Evolutionary conservation across 2,888 invertebrate genomes (phyloP), one percentile per base, ranked within the genome.

Genomic region (Nebria brevicollis): DNA sequence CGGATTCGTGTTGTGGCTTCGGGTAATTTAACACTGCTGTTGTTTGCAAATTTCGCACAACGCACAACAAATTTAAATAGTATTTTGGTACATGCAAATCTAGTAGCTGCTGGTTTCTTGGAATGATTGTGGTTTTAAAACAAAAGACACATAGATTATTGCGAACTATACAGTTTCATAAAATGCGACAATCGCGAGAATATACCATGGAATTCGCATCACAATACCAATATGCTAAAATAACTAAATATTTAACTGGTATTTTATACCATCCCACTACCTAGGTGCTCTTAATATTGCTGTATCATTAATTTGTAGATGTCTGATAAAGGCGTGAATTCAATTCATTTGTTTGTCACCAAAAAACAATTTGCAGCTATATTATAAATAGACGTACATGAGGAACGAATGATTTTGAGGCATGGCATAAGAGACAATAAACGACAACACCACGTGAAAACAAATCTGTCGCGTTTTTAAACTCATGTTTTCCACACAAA

Each of bases 51-150:
- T 79, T 79, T 79, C 43, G 68, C 42, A 68, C 20, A 15, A 66
- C 68, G 43, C 43, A 43, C 43, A 43, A 6, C 6, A 43, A 85
- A 88, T 88, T 88, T 87, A 85, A 88, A 88, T 88, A 88, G 86
- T 84, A 85, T 87, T 88, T 88, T 88, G 87, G 88, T 86, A 86
- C 86, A 87, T 87, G 87, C 84, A 87, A 87, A 87, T 87, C 13
- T 7, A 72, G 25, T 10, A 78, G 65, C 65, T 77, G 15, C 64
- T 78, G 72, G 65, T 25, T 78, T 78, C 73, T 73, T 78, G 78
- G 78, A 74, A 73, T 73, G 6, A 70, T 5, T 20, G 26, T 15
- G 10, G 41, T 77, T 72, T 77, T 77, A 72, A 72, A 25, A 72
- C 78, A 78, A 78, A 78, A 66, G 73, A 25, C 72, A 73, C 26